Evolutionary conservation across 2,113 vertebrate genomes (phyloP), one percentile per base, ranked within the genome.

Genomic region (Ivindomyrus marchei): DNA sequence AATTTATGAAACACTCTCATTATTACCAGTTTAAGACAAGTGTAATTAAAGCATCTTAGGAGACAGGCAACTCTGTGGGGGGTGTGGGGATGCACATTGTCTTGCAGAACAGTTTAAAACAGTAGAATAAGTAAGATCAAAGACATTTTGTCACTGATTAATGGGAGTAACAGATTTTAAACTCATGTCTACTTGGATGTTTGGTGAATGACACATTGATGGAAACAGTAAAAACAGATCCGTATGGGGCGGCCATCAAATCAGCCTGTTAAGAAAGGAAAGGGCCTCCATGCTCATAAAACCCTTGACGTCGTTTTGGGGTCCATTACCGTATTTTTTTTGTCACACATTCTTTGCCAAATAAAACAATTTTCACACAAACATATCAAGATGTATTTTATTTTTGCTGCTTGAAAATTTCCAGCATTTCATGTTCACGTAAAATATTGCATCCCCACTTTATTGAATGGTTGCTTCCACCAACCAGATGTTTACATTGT

Each of bases 131-230:
- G 47, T n/a, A 21, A 86, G 89, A 90, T 90, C 83, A 90, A 90
- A 90, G 89, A 70, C 45, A 70, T 39, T 89, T 45, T 58, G 50
- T 85, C 53, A 86, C 80, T 36, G 89, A 86, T 90, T 90, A 90
- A 52, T 83, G 39, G 80, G 53, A 46, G 56, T 42, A 86, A 70
- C 45, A 83, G 49, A 89, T 53, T 31, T 52, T 31, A 50, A 45
- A 58, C 89, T 45, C 24, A 10, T 24, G 19, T 85, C 10, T 39
- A 19, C 52, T 50, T 36, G 19, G 74, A 10, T 58, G 52, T 86
- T 66, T 46, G 80, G 42, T 56, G 85, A 58, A 66, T 85, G 52
- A 86, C 53, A 47, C 50, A 85, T 27, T 62, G 42, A 62, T 66
- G 83, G 49, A 36, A 90, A 56, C 31, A 84, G 31, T 84, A 56